Conservation (phyloP, 2,113 vertebrate genomes). For the Lutjanus erythropterus region DNA sequence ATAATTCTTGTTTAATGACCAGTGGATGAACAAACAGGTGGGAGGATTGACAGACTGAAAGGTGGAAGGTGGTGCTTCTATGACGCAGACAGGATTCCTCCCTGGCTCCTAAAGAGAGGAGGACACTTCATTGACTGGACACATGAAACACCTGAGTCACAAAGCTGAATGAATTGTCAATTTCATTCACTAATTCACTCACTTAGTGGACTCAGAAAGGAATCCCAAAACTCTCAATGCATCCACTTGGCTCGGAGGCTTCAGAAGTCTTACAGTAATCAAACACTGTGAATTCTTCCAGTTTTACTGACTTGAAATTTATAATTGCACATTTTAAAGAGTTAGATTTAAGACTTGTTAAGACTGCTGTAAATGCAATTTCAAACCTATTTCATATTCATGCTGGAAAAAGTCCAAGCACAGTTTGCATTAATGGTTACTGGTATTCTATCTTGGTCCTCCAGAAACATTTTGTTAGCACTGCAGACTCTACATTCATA, state of each 20-base stretch:
- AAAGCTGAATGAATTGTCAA: slow-evolving; percentile 34
- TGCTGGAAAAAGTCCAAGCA: too few species aligned
- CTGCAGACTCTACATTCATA: too few species aligned
- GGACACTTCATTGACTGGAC: slow-evolving; percentile 50
- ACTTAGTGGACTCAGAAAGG: neutral
- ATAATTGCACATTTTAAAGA: too few species aligned
- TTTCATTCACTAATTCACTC: slow-evolving; percentile 39
- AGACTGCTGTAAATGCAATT: too few species aligned
- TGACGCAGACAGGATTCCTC: slow-evolving; percentile 46
- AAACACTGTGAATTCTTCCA: neutral
- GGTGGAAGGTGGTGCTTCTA: neutral
- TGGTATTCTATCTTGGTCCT: too few species aligned
- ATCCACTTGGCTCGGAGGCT: neutral
- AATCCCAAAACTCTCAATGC: neutral
- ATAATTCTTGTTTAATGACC: neutral
- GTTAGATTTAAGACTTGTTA: too few species aligned
- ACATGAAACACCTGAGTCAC: slow-evolving; percentile 2
- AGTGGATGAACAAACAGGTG: slow-evolving; percentile 22
- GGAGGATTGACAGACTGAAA: slow-evolving; percentile 17
- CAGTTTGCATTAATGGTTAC: too few species aligned
- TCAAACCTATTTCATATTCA: too few species aligned
- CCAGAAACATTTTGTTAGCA: too few species aligned
- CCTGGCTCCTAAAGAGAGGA: neutral
- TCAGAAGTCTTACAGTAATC: too few species aligned
- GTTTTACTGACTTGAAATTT: neutral